Conservation (phyloP, 2,888 invertebrate species). For the Scaeva pyrastri region DNA sequence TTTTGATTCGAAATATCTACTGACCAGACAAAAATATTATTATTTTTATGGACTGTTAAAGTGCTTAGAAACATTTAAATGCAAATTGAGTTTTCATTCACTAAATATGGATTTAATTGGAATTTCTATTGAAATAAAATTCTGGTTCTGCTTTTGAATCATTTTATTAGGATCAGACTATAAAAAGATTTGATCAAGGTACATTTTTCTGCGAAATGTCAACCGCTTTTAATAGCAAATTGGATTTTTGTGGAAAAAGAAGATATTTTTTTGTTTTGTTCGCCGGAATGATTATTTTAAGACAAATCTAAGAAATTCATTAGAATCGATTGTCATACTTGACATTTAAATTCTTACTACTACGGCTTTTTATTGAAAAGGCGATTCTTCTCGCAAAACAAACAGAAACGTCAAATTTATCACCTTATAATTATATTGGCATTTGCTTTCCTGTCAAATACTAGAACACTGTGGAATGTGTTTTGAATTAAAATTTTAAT, state of each 20-base stretch:
- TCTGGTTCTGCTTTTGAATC: background rate
- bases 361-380: too few species aligned
- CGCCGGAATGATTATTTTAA: background rate
- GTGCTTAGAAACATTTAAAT: slow-evolving; percentile 1
- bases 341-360: too few species aligned
- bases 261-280: background rate
- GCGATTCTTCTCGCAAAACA: too few species aligned
- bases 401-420: too few species aligned
- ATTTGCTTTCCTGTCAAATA: too few species aligned
- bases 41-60: background rate
- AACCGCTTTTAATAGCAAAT: background rate
- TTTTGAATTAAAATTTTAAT: too few species aligned
- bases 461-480: too few species aligned
- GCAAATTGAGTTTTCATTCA: slow-evolving; percentile 20
- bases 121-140: slow-evolving; percentile 2
- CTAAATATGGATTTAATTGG: background rate
- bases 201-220: background rate
- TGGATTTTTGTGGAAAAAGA: background rate
- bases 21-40: background rate
- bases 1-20: background rate
- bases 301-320: too few species aligned
- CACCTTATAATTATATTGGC: too few species aligned
- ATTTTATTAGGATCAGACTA: background rate
- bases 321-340: too few species aligned
- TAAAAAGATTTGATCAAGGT: background rate